Conservation (phyloP, 1,140 invertebrate species). For the Daktulosphaira vitifoliae region DNA sequence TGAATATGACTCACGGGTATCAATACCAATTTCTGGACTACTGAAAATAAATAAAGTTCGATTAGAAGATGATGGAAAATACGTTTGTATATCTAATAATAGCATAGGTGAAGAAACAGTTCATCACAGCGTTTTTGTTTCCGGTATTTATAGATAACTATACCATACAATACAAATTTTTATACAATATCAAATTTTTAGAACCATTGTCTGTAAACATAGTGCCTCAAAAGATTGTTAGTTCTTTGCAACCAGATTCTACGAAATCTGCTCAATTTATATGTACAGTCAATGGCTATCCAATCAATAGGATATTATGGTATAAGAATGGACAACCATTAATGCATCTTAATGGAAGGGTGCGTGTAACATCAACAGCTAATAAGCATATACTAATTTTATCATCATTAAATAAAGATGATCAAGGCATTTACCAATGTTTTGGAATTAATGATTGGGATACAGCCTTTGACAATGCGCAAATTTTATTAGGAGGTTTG, state of each 20-base stretch:
- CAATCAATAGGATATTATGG: constrained; percentile 71
- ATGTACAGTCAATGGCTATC: constrained; percentile 77
- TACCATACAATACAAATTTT: not conserved
- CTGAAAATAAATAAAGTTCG: constrained; percentile 56
- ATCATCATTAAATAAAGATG: constrained; percentile 60
- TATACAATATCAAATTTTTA: constrained; percentile 42
- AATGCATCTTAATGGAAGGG: constrained; percentile 32
- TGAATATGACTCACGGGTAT: constrained; percentile 52
- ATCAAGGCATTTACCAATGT: constrained; percentile 84
- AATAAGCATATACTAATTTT: constrained; percentile 47
- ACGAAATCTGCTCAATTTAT: constrained; percentile 72
- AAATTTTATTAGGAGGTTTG: constrained; percentile 74
- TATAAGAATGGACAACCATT: constrained; percentile 37
- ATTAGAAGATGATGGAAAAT: constrained; percentile 69
- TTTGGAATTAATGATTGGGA: constrained; percentile 76
- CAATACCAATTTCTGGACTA: constrained; percentile 51
- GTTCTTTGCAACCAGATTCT: constrained; percentile 65
- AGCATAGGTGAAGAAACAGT: constrained; percentile 74
- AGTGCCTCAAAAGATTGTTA: constrained; percentile 49
- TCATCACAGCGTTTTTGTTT: constrained; percentile 43
- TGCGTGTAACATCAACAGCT: constrained; percentile 37
- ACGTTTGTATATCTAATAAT: constrained; percentile 80
- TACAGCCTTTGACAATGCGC: constrained; percentile 71
- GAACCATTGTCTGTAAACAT: constrained; percentile 64
- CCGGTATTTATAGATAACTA: not conserved